phyloP scores from a whole-genome alignment of 30 jellyfish, hydroid and myxozoan species.

The Aurelia sp. region DNA sequence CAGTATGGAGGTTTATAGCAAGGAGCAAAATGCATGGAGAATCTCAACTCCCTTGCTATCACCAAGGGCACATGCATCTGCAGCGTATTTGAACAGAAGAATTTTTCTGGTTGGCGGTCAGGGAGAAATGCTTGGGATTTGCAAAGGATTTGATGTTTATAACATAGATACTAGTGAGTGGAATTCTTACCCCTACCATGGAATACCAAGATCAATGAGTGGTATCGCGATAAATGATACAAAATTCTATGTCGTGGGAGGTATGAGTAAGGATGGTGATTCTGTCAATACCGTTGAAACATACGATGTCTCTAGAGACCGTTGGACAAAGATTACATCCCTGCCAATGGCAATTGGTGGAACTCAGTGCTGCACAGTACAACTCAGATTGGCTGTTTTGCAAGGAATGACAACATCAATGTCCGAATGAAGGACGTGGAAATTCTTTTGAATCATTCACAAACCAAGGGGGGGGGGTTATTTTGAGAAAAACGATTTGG shows the following conservation, averaged over 20 bases:
- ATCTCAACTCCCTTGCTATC: constrained; percentile 58
- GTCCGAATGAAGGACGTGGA: constrained; percentile 30
- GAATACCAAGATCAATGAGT: constrained; percentile 91
- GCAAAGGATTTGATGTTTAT: constrained; percentile 87
- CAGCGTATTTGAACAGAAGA: constrained; percentile 73
- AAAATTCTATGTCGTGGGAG: constrained; percentile 84
- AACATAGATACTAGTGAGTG: constrained; percentile 75
- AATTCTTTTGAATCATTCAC: not conserved
- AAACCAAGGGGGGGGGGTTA: too few relatives aligned
- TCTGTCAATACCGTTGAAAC: constrained; percentile 89
- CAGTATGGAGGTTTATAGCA: constrained; percentile 82
- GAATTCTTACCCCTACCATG: constrained; percentile 85
- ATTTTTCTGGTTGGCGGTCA: constrained; percentile 95
- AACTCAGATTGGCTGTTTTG: constrained; percentile 83
- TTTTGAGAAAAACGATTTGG: too few relatives aligned
- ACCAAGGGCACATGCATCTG: constrained; percentile 91
- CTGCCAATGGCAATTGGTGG: constrained; percentile 83
- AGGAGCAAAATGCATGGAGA: constrained; percentile 73
- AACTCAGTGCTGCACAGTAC: constrained; percentile 87
- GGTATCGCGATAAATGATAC: constrained; percentile 86
- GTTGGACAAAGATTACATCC: constrained; percentile 88
- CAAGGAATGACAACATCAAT: constrained; percentile 92
- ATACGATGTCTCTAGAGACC: constrained; percentile 80
- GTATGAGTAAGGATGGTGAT: constrained; percentile 89
- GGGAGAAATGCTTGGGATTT: constrained; percentile 79